Conservation (phyloP, 2,797 vertebrate genomes). For the Megaceryle alcyon region DNA sequence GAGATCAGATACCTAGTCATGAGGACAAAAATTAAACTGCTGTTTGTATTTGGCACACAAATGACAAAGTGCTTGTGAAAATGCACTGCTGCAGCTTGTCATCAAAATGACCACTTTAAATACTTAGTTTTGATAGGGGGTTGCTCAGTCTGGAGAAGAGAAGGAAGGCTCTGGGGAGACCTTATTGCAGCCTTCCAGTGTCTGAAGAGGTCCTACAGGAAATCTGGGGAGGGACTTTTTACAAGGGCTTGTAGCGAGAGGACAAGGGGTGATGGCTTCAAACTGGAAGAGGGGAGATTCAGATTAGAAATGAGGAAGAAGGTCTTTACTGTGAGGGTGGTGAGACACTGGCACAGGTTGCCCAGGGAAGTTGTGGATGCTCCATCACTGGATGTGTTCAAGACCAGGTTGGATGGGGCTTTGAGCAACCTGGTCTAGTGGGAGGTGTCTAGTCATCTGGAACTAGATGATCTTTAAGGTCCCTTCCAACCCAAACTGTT, state of each 20-base stretch:
- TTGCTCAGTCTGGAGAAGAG: too few relatives aligned
- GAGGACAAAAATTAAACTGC: background rate
- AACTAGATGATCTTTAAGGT: background rate
- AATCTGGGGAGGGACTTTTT: background rate
- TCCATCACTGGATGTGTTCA: background rate
- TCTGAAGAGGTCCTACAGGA: too few relatives aligned
- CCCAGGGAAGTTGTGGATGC: background rate
- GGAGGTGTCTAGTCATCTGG: background rate
- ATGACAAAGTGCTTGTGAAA: background rate
- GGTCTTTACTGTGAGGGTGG: background rate
- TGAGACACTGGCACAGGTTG: background rate
- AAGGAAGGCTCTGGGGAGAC: too few relatives aligned
- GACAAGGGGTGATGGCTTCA: background rate
- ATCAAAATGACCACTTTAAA: background rate
- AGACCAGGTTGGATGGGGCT: background rate
- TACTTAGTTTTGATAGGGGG: background rate
- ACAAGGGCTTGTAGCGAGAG: background rate
- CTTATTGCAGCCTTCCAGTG: too few relatives aligned
- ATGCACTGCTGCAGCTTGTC: accelerated
- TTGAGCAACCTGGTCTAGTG: background rate
- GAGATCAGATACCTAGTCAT: background rate
- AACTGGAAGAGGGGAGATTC: background rate
- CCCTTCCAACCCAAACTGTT: background rate
- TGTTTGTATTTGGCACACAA: background rate
- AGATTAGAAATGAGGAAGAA: too few relatives aligned